phyloP scores from a whole-genome alignment of 2,797 vertebrate species.

The Hemitrygon akajei region DNA sequence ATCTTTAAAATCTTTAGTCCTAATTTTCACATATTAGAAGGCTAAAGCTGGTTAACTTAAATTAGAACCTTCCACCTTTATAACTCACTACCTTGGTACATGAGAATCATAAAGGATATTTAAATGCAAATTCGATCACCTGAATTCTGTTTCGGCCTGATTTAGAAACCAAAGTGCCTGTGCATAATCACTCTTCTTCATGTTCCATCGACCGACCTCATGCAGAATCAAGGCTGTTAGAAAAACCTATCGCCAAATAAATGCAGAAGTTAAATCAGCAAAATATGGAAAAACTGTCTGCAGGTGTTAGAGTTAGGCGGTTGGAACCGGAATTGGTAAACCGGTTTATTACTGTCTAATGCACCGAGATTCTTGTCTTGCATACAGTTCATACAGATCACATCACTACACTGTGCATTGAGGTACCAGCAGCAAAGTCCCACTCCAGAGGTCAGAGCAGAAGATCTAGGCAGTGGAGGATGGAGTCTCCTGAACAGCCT shows the following conservation, averaged over 20 bases:
- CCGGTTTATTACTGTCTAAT: too few species aligned
- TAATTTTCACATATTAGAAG: too few species aligned
- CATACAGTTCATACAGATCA: too few species aligned
- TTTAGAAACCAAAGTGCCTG: neutral
- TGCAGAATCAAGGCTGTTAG: slow-evolving; percentile 23
- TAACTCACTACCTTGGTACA: too few species aligned
- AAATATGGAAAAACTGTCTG: neutral
- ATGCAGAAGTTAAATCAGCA: neutral
- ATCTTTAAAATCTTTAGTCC: too few species aligned
- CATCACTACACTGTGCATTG: too few species aligned
- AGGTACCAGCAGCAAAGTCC: neutral
- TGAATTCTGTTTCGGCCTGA: neutral
- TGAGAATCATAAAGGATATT: neutral
- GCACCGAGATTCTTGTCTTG: too few species aligned
- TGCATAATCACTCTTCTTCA: neutral
- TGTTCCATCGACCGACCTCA: neutral
- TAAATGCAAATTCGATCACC: slow-evolving; percentile 18
- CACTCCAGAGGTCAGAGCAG: neutral
- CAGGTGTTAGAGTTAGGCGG: neutral
- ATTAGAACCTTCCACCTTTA: too few species aligned
- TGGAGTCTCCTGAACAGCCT: too few species aligned
- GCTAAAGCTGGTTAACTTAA: too few species aligned
- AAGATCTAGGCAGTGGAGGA: neutral
- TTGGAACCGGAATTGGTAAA: too few species aligned
- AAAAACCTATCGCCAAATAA: neutral